phyloP scores from a whole-genome alignment of 2,888 invertebrate genomes.

The Synanthedon vespiformis region DNA sequence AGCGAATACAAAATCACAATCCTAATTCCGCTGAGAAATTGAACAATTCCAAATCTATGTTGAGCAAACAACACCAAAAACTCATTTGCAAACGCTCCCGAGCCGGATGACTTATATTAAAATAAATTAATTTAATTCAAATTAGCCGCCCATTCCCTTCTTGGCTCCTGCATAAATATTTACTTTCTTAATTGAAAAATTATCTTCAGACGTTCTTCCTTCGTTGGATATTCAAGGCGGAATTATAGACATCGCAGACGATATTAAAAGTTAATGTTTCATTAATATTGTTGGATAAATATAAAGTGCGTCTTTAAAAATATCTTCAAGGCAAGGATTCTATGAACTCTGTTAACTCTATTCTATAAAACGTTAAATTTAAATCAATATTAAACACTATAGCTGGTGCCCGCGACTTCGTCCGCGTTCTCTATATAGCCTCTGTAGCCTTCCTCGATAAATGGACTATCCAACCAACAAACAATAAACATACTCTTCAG shows the following conservation, averaged over 20 bases:
- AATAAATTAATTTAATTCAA: conserved; percentile 40
- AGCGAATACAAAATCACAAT: background rate
- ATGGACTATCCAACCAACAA: no score
- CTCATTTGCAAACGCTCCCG: conserved; percentile 13
- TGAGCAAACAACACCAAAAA: conserved; percentile 12
- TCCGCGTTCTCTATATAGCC: no score
- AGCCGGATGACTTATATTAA: conserved; percentile 18
- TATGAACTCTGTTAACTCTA: no score
- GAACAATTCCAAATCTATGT: background rate
- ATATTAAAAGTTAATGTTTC: no score
- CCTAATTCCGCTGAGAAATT: background rate
- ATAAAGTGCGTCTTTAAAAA: no score
- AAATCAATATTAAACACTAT: no score
- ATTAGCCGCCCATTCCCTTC: conserved; percentile 17
- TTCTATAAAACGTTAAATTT: no score
- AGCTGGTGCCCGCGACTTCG: no score
- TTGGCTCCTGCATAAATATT: conserved; percentile 29
- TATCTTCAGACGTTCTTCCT: conserved; percentile 9
- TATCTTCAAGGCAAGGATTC: no score
- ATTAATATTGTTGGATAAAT: no score
- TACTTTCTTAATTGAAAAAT: conserved; percentile 37
- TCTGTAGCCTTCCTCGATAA: no score
- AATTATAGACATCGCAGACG: background rate
- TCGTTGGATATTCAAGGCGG: background rate
- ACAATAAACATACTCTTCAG: no score